These are phyloP conservation scores for Tenthredo amoena DNA, from an alignment of 2,888 invertebrate species.

Conservation along the genomic window DNA sequence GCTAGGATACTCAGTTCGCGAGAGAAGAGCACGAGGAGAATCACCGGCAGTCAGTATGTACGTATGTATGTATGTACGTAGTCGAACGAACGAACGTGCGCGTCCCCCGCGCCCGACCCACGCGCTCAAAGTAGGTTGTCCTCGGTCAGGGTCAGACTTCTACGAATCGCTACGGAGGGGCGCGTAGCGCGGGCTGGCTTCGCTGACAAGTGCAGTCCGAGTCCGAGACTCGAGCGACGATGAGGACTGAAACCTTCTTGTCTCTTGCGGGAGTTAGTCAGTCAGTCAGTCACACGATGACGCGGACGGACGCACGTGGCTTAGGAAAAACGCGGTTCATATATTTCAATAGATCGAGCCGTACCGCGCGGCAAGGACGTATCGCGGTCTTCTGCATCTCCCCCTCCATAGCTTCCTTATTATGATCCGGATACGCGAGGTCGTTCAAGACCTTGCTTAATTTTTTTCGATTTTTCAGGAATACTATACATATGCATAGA, in stretches of 20 bases:
- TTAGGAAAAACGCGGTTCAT: background rate
- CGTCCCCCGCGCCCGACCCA: conserved; percentile 41
- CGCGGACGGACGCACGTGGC: background rate
- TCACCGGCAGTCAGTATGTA: background rate
- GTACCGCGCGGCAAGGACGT: background rate
- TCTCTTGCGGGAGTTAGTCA: conserved; percentile 9
- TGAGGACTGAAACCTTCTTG: conserved; percentile 34
- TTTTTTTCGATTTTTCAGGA: background rate
- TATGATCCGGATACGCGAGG: background rate
- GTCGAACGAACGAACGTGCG: conserved; percentile 5
- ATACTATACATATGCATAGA: no score
- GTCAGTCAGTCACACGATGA: background rate
- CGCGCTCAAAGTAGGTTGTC: conserved; percentile 65
- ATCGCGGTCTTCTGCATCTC: background rate
- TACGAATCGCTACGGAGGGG: conserved; percentile 56
- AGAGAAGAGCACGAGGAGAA: conserved; percentile 2
- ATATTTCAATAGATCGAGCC: conserved; percentile 6
- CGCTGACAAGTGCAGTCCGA: conserved; percentile 50
- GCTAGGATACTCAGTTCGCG: background rate
- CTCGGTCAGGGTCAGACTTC: conserved; percentile 68
- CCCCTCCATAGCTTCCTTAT: background rate
- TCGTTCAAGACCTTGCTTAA: background rate
- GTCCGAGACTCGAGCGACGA: conserved; percentile 48
- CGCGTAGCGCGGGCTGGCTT: conserved; percentile 43
- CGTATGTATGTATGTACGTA: conserved; percentile 10